phyloP scores from a whole-genome alignment of 2,888 invertebrate species.

The Syritta pipiens region DNA sequence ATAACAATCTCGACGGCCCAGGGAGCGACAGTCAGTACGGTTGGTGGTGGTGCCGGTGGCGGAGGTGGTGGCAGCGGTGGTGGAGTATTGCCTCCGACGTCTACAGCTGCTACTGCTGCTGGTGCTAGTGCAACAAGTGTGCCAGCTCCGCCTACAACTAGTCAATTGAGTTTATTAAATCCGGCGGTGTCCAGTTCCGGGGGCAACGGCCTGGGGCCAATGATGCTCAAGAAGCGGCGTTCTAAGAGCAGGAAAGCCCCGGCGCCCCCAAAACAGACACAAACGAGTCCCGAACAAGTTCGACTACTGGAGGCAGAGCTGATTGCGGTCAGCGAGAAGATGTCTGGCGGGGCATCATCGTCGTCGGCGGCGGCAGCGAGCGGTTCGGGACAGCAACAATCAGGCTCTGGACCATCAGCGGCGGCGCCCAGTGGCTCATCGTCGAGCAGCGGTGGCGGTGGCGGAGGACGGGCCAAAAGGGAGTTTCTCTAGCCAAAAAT shows the following conservation, averaged over 20 bases:
- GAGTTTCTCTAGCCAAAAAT: constrained; percentile 80
- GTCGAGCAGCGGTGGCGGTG: constrained; percentile 65
- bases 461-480: constrained; percentile 75
- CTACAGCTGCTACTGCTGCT: constrained; percentile 66
- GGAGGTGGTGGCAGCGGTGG: constrained; percentile 70
- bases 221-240: constrained; percentile 81
- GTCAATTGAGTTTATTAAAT: constrained; percentile 76
- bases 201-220: constrained; percentile 80
- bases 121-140: constrained; percentile 70
- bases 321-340: constrained; percentile 65
- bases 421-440: constrained; percentile 58
- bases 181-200: constrained; percentile 76
- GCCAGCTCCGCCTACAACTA: constrained; percentile 74
- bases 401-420: constrained; percentile 35
- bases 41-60: constrained; percentile 61
- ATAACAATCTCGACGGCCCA: constrained; percentile 75
- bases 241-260: constrained; percentile 83
- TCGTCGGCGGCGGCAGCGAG: constrained; percentile 70
- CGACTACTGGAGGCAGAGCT: constrained; percentile 75
- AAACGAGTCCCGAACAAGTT: constrained; percentile 73
- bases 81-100: constrained; percentile 69
- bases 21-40: constrained; percentile 65
- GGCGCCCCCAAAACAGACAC: constrained; percentile 80
- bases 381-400: constrained; percentile 47
- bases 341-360: constrained; percentile 52